Base-by-base conservation (phyloP, 2,888 invertebrate genomes). In the Athrips mouffetella region DNA sequence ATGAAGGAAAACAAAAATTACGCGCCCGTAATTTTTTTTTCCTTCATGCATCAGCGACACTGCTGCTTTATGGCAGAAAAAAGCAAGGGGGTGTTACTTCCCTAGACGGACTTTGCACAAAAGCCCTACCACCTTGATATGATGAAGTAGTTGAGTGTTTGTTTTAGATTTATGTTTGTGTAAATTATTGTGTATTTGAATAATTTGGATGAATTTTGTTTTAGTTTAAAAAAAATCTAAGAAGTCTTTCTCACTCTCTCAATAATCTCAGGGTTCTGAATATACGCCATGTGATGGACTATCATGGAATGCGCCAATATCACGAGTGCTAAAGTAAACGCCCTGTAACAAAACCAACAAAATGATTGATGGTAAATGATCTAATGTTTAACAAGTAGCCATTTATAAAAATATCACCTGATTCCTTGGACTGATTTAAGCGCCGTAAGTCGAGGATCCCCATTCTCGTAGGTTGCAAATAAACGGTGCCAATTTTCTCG, bases 401-500 rank as follows among this genome's bases (percentile, higher is more conserved):
- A 5, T 7, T 25, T 10, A 25, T 7, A 25, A n/a, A n/a, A n/a
- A n/a, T 13, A 16, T 4, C 15, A 80, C 81, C 79, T 67, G 29
- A 73, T 5, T 0, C 82, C 81, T 45, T 80, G 77, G 5, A 80
- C 57, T 0, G 80, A 73, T 0, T 59, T 48, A 0, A 82, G 65
- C 0, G 72, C 68, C 0, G 63, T 49, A 2, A 73, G 60, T 0
- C 70, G 60, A 1, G 74, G 71, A 58, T 80, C 77, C 0, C 71
- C 70, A 35, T 16, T 66, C 5, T 71, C 72, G 51, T 71, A 59
- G 0, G 55, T 53, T 2, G 68, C 62, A 0, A 65, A 65, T 47
- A 83, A 67, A 1, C 76, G 68, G 0, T 57, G 59, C 75, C 79
- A 80, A 67, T 81, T 83, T 18, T 47, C 53, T 4, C 66, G 63